Evolutionary conservation across 2,888 invertebrate species (phyloP), one percentile per base, ranked within the genome.

Genomic region (Sarcophaga carnaria): DNA sequence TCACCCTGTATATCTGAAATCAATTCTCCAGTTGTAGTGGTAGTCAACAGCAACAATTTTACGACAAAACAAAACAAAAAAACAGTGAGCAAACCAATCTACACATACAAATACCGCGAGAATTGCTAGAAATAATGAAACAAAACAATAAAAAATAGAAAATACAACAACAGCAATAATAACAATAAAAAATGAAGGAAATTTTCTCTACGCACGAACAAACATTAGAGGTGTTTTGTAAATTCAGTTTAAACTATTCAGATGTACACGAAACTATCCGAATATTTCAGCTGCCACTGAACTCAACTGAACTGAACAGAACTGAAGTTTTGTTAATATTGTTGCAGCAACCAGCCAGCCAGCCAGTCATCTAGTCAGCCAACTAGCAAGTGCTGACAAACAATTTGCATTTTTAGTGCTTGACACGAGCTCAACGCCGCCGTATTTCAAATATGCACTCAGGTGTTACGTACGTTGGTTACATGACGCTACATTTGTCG

Each of bases 371-470:
- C 37, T 37, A 37, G 37, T 37, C 37, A 37, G 37, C 37, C 37
- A 37, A 37, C 72, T 27, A 79, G 22, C 70, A 67, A 81, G 79
- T 84, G 76, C 81, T 75, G 76, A 76, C 71, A 79, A 77, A 84
- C 75, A 87, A 84, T 84, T 87, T 87, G 79, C 80, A 86, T 86
- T 80, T 82, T 78, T 78, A 81, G 64, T 75, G 83, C 62, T 63
- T 76, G 87, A 81, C 83, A 80, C 75, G 74, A 80, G 70, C 78
- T 77, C 62, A 67, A 77, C 75, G 62, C 25, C 70, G 62, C 25
- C 63, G 71, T 81, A 79, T 81, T 71, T 84, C 63, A 71, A 27
- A 76, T 81, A 84, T 62, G 81, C 87, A 79, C 76, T 84, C 87
- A 87, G 79, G 79, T 84, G 83, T 81, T 84, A 84, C 84, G 80